Conservation (phyloP, 2,888 invertebrate genomes). For the Tuberolachnus salignus region DNA sequence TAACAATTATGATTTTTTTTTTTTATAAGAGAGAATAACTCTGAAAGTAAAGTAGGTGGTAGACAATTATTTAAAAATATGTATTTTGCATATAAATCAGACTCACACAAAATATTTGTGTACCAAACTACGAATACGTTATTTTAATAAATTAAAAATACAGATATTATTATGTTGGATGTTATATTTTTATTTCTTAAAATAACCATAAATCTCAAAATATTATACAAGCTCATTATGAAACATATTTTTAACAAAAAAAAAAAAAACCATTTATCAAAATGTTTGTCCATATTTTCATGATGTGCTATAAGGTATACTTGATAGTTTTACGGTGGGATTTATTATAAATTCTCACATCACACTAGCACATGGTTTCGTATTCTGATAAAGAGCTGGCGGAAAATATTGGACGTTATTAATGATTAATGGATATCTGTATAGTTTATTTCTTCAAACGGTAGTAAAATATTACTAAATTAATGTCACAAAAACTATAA, state of each 20-base stretch:
- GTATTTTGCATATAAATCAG: too few species aligned
- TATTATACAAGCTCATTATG: neutral
- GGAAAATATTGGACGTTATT: conserved; percentile 30
- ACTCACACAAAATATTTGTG: too few species aligned
- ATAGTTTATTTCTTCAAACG: neutral
- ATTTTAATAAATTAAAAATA: neutral
- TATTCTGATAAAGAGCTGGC: conserved; percentile 6
- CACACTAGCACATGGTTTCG: neutral
- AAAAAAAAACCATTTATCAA: conserved; percentile 4
- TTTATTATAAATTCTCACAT: conserved; percentile 31
- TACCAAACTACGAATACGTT: too few species aligned
- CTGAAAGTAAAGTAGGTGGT: too few species aligned
- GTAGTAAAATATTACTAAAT: conserved; percentile 30
- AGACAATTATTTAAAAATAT: too few species aligned
- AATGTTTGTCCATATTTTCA: neutral
- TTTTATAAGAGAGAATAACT: too few species aligned
- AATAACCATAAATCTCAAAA: conserved; percentile 8
- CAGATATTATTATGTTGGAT: neutral
- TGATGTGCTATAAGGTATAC: neutral
- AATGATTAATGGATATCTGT: conserved; percentile 35
- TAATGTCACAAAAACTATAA: conserved; percentile 8
- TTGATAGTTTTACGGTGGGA: conserved; percentile 36
- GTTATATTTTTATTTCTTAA: neutral
- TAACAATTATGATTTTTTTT: too few species aligned
- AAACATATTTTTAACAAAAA: conserved; percentile 22